Evolutionary conservation across 92 coral and sea anemone genomes (phyloP).

Genomic region (Siderastrea siderea): DNA sequence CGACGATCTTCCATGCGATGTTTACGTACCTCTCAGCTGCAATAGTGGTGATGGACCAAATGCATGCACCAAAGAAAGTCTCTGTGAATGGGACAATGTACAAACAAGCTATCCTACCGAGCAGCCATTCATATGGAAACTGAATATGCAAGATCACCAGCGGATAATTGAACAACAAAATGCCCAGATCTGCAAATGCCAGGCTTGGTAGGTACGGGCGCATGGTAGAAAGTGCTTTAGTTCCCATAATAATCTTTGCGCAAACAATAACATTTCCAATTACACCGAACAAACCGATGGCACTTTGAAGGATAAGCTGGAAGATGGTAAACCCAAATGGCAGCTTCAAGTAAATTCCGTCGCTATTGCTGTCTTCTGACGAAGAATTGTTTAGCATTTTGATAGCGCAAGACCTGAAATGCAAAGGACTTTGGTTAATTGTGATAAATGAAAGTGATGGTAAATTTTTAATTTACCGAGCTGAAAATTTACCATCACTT

Average conservation of each 20-base stretch:
- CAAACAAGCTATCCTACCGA: conserved; percentile 13
- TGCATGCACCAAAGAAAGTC: conserved; percentile 23
- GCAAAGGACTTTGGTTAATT: neutral
- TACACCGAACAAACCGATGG: conserved; percentile 16
- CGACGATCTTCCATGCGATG: conserved; percentile 19
- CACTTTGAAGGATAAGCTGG: neutral
- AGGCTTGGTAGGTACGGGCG: conserved; percentile 22
- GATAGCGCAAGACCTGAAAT: neutral
- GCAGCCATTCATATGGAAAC: neutral
- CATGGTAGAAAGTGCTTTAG: conserved; percentile 15
- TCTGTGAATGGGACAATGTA: conserved; percentile 18
- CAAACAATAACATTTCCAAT: conserved; percentile 22
- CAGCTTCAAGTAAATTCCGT: neutral
- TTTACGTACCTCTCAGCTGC: conserved; percentile 41
- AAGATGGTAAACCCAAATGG: conserved; percentile 25
- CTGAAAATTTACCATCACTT: too few species aligned
- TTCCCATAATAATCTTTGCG: conserved; percentile 16
- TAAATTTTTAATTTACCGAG: too few species aligned
- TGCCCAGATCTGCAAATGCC: conserved; percentile 40
- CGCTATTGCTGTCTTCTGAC: neutral
- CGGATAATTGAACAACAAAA: conserved; percentile 23
- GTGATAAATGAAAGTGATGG: too few species aligned
- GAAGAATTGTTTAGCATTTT: conserved; percentile 16
- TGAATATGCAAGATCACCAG: neutral
- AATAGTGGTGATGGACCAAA: conserved; percentile 47